phyloP scores from a whole-genome alignment of 2,888 invertebrate species.

The Pyralis farinalis region DNA sequence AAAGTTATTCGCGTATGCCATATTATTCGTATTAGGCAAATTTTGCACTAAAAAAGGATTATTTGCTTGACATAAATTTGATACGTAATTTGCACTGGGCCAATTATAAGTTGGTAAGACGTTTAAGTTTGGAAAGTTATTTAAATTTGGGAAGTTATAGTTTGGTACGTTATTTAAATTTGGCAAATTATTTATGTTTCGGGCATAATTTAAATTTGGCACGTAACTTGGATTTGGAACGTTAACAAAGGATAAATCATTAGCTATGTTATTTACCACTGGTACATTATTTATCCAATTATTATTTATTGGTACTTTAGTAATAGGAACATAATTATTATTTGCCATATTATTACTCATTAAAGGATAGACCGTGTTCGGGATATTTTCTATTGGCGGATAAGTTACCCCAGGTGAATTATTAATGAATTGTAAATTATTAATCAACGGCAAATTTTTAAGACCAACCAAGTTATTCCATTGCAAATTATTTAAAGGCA shows the following conservation, averaged over 20 bases:
- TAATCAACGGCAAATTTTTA: background rate
- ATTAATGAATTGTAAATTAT: background rate
- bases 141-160: background rate
- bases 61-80: too few species aligned
- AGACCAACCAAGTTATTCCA: background rate
- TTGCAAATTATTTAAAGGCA: background rate
- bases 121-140: too few species aligned
- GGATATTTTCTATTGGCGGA: too few species aligned
- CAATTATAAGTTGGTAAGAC: too few species aligned
- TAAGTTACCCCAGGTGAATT: too few species aligned
- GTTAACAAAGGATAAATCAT: slow-evolving; percentile 10
- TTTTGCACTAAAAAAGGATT: background rate
- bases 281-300: slow-evolving; percentile 13
- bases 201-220: slow-evolving; percentile 2
- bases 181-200: slow-evolving; percentile 6
- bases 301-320: slow-evolving; percentile 1
- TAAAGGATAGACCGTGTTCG: too few species aligned
- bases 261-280: slow-evolving; percentile 11
- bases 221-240: slow-evolving; percentile 14
- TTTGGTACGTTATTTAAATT: slow-evolving; percentile 1
- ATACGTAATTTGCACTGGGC: too few species aligned
- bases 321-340: slow-evolving; percentile 4
- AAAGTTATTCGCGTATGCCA: too few species aligned
- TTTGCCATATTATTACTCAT: background rate
- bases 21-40: background rate